phyloP scores from a whole-genome alignment of 2,113 vertebrate species.

The Grus americana region DNA sequence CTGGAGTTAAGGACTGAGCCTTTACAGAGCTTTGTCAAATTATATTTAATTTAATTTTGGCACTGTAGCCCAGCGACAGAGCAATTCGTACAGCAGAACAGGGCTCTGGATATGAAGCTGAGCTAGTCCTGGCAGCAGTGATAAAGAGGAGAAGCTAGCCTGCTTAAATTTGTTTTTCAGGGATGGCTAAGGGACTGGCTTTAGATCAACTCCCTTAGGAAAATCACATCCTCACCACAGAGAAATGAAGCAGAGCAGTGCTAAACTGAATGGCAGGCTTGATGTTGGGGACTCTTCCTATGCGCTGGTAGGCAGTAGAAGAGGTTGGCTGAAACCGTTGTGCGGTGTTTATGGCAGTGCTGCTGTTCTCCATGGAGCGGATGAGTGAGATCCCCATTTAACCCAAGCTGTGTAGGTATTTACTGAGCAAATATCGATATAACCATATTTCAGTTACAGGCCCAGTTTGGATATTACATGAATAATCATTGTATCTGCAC shows the following conservation, averaged over 20 bases:
- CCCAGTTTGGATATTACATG: background rate
- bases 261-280: background rate
- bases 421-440: background rate
- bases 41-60: background rate
- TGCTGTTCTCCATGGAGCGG: fast-evolving
- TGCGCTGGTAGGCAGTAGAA: background rate
- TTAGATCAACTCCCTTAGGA: background rate
- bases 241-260: background rate
- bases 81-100: background rate
- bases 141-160: background rate
- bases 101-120: background rate
- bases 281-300: background rate
- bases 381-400: background rate
- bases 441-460: background rate
- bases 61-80: background rate
- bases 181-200: background rate
- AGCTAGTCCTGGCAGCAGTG: background rate
- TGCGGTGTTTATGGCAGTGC: background rate
- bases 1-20: background rate
- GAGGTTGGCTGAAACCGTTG: background rate
- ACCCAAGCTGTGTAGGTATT: background rate
- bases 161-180: background rate
- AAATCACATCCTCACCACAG: background rate
- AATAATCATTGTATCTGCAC: background rate
- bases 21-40: background rate